Evolutionary conservation across 2,888 invertebrate species (phyloP).

Genomic region (Campoletis raptor): DNA sequence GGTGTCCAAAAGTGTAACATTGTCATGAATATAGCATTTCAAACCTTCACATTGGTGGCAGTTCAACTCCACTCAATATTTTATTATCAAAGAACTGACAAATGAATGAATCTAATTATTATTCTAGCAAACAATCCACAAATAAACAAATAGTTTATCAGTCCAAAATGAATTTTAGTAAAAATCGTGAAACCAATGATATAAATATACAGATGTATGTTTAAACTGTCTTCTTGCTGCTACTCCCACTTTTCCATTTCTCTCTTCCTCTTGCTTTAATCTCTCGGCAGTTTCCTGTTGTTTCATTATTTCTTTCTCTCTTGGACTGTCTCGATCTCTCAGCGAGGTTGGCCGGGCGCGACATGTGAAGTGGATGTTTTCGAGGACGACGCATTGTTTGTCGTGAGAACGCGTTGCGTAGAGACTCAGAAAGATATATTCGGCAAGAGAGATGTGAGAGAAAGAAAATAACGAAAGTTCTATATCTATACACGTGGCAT

Average conservation of each 20-base stretch:
- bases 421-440: slow-evolving; percentile 77
- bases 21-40: slow-evolving; percentile 4
- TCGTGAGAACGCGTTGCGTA: slow-evolving; percentile 79
- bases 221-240: slow-evolving; percentile 16
- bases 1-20: slow-evolving; percentile 42
- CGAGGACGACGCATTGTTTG: slow-evolving; percentile 81
- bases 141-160: not conserved
- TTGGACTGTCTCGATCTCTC: slow-evolving; percentile 64
- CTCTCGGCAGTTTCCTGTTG: slow-evolving; percentile 24
- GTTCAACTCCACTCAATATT: not conserved
- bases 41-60: not conserved
- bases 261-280: slow-evolving; percentile 32
- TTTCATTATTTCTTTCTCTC: slow-evolving; percentile 38
- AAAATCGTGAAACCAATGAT: not conserved
- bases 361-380: slow-evolving; percentile 81
- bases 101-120: not conserved
- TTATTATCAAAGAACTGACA: not conserved
- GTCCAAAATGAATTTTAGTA: not conserved
- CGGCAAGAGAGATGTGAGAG: slow-evolving; percentile 67
- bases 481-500: slow-evolving; percentile 11
- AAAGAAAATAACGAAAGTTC: slow-evolving; percentile 16
- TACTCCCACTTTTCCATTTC: slow-evolving; percentile 14
- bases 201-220: slow-evolving; percentile 9
- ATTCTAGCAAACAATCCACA: not conserved
- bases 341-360: slow-evolving; percentile 69